phyloP scores from a whole-genome alignment of 2,797 vertebrate species.

The Tenualosa thibaudeaui region DNA sequence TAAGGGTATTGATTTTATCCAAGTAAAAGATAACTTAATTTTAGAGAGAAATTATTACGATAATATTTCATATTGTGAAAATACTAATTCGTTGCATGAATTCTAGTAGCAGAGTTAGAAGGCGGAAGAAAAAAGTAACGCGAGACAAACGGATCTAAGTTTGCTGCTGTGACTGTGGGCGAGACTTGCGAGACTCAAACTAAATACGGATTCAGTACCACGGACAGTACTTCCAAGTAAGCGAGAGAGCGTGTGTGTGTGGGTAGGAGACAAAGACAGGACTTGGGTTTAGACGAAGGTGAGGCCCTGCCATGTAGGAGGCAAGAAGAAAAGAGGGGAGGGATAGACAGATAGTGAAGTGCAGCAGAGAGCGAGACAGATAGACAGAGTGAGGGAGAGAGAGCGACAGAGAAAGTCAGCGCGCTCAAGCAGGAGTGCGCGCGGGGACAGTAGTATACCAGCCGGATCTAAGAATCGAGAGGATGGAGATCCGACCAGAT shows the following conservation, averaged over 20 bases:
- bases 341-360: constrained; percentile 36
- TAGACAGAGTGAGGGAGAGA: constrained; percentile 37
- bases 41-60: neutral
- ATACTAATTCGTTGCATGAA: neutral
- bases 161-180: neutral
- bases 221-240: constrained; percentile 50
- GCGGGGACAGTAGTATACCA: constrained; percentile 69
- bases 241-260: neutral
- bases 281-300: neutral
- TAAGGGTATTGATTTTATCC: neutral
- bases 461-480: constrained; percentile 72
- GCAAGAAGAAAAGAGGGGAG: constrained; percentile 10
- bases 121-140: neutral
- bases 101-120: neutral
- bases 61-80: neutral
- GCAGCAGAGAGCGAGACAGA: constrained; percentile 33
- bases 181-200: neutral
- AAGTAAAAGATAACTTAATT: neutral
- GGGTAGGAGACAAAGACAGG: constrained; percentile 20
- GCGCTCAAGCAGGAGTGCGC: constrained; percentile 52
- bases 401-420: constrained; percentile 37
- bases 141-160: neutral
- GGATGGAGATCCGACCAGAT: constrained; percentile 83
- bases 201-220: constrained; percentile 1
- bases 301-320: constrained; percentile 2